phyloP scores from a whole-genome alignment of 2,797 vertebrate genomes.

The Rhabdomys pumilio region DNA sequence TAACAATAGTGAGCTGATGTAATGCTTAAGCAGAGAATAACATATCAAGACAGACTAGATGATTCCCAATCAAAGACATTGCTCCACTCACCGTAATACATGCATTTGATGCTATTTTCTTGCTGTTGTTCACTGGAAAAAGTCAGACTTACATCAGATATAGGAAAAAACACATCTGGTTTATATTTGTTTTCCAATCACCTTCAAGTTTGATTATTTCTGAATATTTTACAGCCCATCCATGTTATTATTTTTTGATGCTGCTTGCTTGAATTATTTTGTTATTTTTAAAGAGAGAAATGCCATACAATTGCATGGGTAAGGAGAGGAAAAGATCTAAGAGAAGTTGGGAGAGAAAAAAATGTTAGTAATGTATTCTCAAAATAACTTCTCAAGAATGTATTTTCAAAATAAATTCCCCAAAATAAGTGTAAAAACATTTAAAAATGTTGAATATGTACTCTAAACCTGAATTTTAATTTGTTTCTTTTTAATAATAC shows the following conservation, averaged over 20 bases:
- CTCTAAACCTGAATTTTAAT: not conserved
- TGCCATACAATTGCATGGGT: not conserved
- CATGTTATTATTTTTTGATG: not conserved
- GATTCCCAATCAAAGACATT: not conserved
- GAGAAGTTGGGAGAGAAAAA: not conserved
- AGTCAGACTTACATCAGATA: not conserved
- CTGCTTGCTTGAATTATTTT: not conserved
- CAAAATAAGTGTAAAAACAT: not conserved
- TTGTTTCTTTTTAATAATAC: not conserved
- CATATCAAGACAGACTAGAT: not conserved
- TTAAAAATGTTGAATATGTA: not conserved
- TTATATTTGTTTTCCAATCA: not conserved
- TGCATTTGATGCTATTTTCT: accelerated
- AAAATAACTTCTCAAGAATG: not conserved
- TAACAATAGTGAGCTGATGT: not conserved
- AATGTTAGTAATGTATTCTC: not conserved
- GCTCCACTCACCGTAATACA: constrained; percentile 49
- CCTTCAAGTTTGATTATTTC: not conserved
- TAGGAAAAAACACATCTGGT: not conserved
- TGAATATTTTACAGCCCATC: not conserved
- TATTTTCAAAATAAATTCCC: not conserved
- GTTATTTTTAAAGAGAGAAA: not conserved
- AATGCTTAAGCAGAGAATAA: not conserved
- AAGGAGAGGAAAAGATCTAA: not conserved
- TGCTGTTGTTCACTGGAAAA: not conserved